Conservation (phyloP, 2,113 vertebrate genomes). For the Clinocottus analis region DNA sequence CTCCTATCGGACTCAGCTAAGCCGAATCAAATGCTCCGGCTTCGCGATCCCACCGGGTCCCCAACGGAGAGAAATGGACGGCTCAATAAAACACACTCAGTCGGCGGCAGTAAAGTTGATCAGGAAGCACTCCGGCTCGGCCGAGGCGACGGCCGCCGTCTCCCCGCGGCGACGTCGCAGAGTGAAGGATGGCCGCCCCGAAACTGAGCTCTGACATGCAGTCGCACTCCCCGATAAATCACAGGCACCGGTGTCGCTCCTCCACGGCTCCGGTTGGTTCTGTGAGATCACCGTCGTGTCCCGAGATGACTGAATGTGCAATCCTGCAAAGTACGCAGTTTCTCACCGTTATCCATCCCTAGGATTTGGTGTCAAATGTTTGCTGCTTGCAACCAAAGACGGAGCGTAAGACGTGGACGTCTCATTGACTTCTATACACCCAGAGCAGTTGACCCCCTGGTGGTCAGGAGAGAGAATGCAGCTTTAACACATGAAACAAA, state of each 20-base stretch:
- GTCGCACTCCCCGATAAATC: slow-evolving; percentile 6
- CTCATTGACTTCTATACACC: too few relatives aligned
- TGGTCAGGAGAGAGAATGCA: too few relatives aligned
- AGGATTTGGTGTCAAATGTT: too few relatives aligned
- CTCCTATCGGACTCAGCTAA: background rate
- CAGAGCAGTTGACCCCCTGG: too few relatives aligned
- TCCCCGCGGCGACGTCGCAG: background rate
- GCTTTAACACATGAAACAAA: too few relatives aligned
- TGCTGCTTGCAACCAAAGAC: too few relatives aligned
- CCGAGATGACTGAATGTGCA: background rate
- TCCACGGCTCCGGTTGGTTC: background rate
- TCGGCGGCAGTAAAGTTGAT: slow-evolving; percentile 26
- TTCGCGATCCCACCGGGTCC: background rate
- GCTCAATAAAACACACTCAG: slow-evolving; percentile 14
- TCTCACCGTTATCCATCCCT: too few relatives aligned
- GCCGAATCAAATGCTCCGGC: background rate
- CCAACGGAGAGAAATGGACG: slow-evolving; percentile 8
- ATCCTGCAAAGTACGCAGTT: background rate
- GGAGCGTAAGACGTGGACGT: too few relatives aligned
- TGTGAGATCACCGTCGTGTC: background rate
- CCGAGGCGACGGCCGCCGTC: slow-evolving; percentile 11
- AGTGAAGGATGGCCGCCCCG: slow-evolving; percentile 9
- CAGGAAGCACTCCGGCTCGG: slow-evolving; percentile 22
- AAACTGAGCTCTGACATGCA: slow-evolving; percentile 22
- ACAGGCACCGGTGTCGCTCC: background rate